Percentiles rank a stretch among this genome's conserved stretches.
Evolutionary conservation across 2,888 invertebrate genomes (phyloP).

Genomic region (Cerceris ruficornis): DNA sequence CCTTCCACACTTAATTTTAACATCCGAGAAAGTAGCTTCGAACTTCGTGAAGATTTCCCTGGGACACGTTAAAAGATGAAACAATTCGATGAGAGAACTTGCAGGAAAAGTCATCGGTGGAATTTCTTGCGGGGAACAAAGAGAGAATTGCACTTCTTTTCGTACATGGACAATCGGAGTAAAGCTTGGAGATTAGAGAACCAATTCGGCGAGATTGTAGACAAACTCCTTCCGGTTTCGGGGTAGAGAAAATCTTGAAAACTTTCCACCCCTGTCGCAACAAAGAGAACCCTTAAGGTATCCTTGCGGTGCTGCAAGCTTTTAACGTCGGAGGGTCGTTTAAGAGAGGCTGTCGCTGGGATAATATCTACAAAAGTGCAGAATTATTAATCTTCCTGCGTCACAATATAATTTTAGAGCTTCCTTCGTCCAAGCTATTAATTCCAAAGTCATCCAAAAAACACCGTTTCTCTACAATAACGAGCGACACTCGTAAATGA

Average conservation of each 20-base stretch:
- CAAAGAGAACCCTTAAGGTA: background rate
- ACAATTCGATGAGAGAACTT: too few species aligned
- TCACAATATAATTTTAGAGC: too few species aligned
- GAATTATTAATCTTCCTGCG: too few species aligned
- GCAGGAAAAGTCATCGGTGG: too few species aligned
- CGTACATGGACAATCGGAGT: background rate
- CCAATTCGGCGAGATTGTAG: slow-evolving; percentile 3
- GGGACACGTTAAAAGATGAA: too few species aligned
- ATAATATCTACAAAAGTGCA: too few species aligned
- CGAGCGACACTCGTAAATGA: too few species aligned
- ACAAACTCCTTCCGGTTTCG: background rate
- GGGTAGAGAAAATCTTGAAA: background rate
- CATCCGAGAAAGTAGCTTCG: too few species aligned
- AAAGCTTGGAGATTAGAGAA: background rate
- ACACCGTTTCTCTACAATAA: too few species aligned
- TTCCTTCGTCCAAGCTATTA: too few species aligned
- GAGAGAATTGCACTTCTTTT: background rate
- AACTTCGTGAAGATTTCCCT: too few species aligned
- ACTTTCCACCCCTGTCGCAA: background rate
- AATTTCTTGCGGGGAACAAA: background rate
- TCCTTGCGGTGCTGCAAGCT: background rate
- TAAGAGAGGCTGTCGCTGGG: background rate
- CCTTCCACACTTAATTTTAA: background rate
- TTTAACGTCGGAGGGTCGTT: background rate
- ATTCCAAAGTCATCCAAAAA: too few species aligned